Base-by-base conservation (phyloP, 2,888 invertebrate species). In the Hedya salicella region DNA sequence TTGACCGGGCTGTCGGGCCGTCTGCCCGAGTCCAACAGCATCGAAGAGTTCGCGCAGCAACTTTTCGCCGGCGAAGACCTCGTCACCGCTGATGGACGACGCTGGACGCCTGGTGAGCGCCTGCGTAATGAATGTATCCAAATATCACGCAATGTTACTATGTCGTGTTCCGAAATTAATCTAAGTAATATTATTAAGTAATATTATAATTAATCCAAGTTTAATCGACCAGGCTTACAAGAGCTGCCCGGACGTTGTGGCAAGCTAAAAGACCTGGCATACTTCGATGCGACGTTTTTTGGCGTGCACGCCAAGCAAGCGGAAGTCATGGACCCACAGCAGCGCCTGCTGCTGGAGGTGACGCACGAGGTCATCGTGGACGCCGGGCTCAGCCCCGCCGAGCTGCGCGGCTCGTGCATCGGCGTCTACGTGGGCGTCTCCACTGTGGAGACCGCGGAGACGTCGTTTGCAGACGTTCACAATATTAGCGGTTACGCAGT, bases 371-470 rank as follows among this genome's bases (percentile, higher is more conserved):
- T n/a, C n/a, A n/a, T n/a, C n/a, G n/a, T n/a, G n/a, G n/a, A n/a
- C n/a, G n/a, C 98, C 59, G 95, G 96, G 62, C 77, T 96, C 68
- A 97, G 97, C 87, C 99, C 99, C 8, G 90, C 93, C 62, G 96
- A 96, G 73, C 85, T 98, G 59, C 94, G 96, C 75, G 99, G 99
- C 61, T 94, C 96, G 9, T 96, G 95, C 79, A 98, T 98, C 54
- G 99, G 99, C 70, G 99, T 99, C 1, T 99, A 96, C 88, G 95
- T 99, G 72, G 99, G 99, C 68, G 97, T 96, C 14, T 97, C 97
- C 65, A 95, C 95, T 70, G 96, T 96, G 19, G 99, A 99, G 89
- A 95, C 97, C 14, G 97, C 97, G 77, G 97, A 98, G 81, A 95
- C 95, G 78, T 97, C 97, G 96, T 95, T 96, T 21, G 86, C 90